Base-by-base conservation (phyloP, 1,140 invertebrate genomes). In the Dufourea novaeangliae region DNA sequence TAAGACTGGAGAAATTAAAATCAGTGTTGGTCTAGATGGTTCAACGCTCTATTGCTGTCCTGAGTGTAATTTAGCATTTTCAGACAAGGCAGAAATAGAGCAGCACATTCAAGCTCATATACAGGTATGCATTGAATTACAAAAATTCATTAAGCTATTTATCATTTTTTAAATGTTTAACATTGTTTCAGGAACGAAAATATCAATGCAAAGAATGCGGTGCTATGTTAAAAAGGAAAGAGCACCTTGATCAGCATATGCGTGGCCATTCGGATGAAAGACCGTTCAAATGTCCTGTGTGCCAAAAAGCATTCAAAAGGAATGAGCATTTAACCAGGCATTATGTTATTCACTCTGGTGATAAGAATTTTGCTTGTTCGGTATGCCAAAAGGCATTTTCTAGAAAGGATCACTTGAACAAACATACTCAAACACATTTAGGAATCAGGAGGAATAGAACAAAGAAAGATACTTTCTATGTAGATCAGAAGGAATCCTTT, bases 321-420 rank as follows among this genome's bases (percentile, higher is more conserved):
- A 92, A 93, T 27, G 93, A 94, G 59, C 93, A 94, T 80, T 78
- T 94, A 10, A 92, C 91, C 0, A 90, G 93, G 64, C 93, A 94
- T 73, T 92, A 89, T 37, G 90, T 93, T 0, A 93, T 93, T 57
- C 93, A 94, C 69, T 93, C 93, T 0, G 93, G 93, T 34, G 92
- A 93, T 64, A 96, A 96, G 80, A 94, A 95, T 84, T 96, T 95
- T 84, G 92, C 92, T 8, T 97, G 96, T 82, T 94, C 95, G 20
- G 92, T 96, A 0, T 97, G 96, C 89, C 93, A 94, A 1, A 97
- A 97, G 83, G 94, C 94, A 11, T 97, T 97, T 84, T 95, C 95
- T 0, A 93, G 96, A 4, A 96, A 96, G 82, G 95, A 96, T 85
- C 96, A 96, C 80, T 88, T 97, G 2, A 94, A 95, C 54, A 96